Conservation (phyloP, 2,888 invertebrate genomes). For the Coleophora flavipennella region DNA sequence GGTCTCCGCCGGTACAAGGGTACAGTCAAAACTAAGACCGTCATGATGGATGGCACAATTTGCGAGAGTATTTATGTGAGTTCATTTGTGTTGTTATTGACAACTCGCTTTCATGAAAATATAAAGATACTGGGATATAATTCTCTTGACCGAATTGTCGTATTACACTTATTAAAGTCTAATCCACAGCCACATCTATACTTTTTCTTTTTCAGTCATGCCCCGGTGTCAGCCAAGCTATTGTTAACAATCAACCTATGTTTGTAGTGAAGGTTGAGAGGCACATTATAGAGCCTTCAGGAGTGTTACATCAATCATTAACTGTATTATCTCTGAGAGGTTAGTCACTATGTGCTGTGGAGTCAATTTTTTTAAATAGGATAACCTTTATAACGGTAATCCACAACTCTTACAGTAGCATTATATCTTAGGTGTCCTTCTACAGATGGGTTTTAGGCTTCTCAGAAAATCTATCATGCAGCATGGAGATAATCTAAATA, state of each 20-base stretch:
- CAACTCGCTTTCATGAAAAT: no score
- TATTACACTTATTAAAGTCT: no score
- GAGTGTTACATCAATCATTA: conserved; percentile 61
- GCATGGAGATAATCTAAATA: no score
- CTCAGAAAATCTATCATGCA: no score
- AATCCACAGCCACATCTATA: no score
- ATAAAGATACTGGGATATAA: no score
- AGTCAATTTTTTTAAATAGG: conserved; percentile 3
- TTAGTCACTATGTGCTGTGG: conserved; percentile 18
- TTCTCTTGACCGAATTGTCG: no score
- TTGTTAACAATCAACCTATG: conserved; percentile 62
- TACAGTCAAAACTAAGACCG: conserved; percentile 65
- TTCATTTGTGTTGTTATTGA: conserved; percentile 5
- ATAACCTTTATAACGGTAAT: no score
- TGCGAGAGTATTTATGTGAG: conserved; percentile 76
- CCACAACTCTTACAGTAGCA: no score
- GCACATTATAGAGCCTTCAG: conserved; percentile 70
- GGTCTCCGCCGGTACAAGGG: conserved; percentile 69
- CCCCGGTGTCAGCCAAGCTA: conserved; percentile 61
- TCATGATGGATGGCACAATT: conserved; percentile 73
- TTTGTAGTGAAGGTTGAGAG: conserved; percentile 74
- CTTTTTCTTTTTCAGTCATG: conserved; percentile 45
- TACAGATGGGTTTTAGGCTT: no score
- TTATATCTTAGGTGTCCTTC: no score
- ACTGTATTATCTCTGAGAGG: conserved; percentile 72